phyloP scores from a whole-genome alignment of 2,797 vertebrate genomes.

The Tiaroga cobitis region DNA sequence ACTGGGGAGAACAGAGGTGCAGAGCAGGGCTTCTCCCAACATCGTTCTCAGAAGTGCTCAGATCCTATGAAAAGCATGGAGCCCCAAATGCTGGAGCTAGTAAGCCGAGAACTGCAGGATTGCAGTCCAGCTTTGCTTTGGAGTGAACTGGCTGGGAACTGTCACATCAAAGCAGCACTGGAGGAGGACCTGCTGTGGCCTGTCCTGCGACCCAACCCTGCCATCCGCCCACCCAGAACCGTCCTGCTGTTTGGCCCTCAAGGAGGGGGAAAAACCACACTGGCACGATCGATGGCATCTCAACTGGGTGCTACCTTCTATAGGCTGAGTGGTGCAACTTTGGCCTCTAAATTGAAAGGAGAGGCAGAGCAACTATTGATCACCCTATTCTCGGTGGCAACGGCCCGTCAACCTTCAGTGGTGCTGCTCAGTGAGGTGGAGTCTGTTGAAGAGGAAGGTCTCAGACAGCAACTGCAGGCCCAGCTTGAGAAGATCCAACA shows the following conservation, averaged over 20 bases:
- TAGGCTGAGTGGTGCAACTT: constrained; percentile 80
- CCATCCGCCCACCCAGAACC: constrained; percentile 80
- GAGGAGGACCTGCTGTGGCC: constrained; percentile 97
- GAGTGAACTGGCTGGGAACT: constrained; percentile 89
- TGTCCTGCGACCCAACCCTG: constrained; percentile 82
- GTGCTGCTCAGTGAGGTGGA: constrained; percentile 91
- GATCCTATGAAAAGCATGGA: constrained; percentile 86
- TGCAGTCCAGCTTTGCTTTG: constrained; percentile 87
- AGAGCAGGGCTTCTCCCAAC: constrained; percentile 78
- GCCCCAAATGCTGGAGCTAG: constrained; percentile 83
- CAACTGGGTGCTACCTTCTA: constrained; percentile 91
- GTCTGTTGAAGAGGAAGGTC: constrained; percentile 77
- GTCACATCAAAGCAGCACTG: constrained; percentile 85
- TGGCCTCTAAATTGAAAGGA: constrained; percentile 87
- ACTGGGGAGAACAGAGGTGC: constrained; percentile 79
- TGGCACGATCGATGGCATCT: constrained; percentile 89
- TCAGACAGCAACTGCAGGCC: constrained; percentile 85
- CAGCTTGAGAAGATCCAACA: constrained; percentile 85
- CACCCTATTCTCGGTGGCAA: constrained; percentile 86
- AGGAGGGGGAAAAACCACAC: constrained; percentile 87
- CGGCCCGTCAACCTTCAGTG: constrained; percentile 84
- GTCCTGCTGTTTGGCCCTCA: constrained; percentile 91
- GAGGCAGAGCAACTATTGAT: constrained; percentile 90
- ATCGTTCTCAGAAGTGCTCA: constrained; percentile 73
- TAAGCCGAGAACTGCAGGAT: constrained; percentile 88